These are phyloP conservation scores for Bombylius major DNA, from an alignment of 2,888 invertebrate genomes.

Conservation along the genomic window DNA sequence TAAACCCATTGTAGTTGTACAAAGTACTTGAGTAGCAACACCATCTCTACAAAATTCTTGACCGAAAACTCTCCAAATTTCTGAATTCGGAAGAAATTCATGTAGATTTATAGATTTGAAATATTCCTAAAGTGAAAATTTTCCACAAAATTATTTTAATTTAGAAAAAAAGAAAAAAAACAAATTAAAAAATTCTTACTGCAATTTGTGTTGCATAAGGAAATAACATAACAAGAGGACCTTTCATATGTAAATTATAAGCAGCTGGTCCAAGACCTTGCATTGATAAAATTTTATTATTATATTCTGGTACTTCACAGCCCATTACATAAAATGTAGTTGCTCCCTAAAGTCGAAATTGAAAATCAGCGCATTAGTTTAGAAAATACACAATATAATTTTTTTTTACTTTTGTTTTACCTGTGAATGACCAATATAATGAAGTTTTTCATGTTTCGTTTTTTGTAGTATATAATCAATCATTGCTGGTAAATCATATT, in stretches of 20 bases:
- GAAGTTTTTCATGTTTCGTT: slow-evolving; percentile 28
- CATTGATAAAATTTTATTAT: slow-evolving; percentile 51
- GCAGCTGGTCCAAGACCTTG: slow-evolving; percentile 59
- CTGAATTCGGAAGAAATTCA: slow-evolving; percentile 51
- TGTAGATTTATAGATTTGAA: slow-evolving; percentile 16
- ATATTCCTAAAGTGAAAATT: too few relatives aligned
- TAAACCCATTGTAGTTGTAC: slow-evolving; percentile 53
- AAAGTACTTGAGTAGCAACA: slow-evolving; percentile 44
- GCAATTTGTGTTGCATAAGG: too few relatives aligned
- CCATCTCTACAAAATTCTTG: slow-evolving; percentile 43
- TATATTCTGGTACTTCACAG: slow-evolving; percentile 51
- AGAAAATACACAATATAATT: neutral
- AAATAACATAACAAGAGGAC: slow-evolving; percentile 22
- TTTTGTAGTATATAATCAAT: slow-evolving; percentile 31
- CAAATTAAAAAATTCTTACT: too few relatives aligned
- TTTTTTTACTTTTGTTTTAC: slow-evolving; percentile 1
- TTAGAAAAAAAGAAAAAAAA: slow-evolving; percentile 1
- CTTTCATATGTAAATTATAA: slow-evolving; percentile 44
- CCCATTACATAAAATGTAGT: slow-evolving; percentile 43
- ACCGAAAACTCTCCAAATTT: slow-evolving; percentile 41
- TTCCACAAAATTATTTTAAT: neutral
- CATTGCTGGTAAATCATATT: slow-evolving; percentile 33
- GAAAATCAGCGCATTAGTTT: neutral
- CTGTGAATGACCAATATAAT: slow-evolving; percentile 37
- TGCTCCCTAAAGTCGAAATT: slow-evolving; percentile 36